Evolutionary conservation across 1,140 invertebrate species (phyloP), one percentile per base, ranked within the genome.

Genomic region (Acyrthosiphon pisum): DNA sequence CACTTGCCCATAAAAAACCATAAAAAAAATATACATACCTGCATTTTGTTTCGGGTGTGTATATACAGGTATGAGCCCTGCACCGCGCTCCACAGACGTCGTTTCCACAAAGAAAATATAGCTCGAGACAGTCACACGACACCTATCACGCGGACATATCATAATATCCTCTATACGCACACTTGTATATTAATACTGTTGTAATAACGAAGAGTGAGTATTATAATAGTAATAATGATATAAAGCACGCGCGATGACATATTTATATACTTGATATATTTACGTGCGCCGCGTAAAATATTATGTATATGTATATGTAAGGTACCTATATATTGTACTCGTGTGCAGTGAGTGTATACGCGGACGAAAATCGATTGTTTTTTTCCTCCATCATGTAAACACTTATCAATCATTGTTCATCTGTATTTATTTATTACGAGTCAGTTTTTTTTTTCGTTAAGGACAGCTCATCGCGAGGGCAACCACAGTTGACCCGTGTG

Each of bases 331-430:
- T 50, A 41, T 41, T 41, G 4, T 60, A 30, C 26, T n/a, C n/a
- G 60, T 76, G 60, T 86, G 6, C 11, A 7, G 83, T 44, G 44
- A 30, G 41, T 86, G 35, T 83, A 22, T 22, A 48, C 44, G 30
- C 3, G 22, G 35, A 76, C 60, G 14, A n/a, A 18, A 91, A 76
- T 76, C 50, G 56, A 50, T 90, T 35, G n/a, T 91, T 68, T 91
- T 56, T 91, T 68, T 56, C 37, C 56, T 53, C 35, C 41, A 41
- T 91, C 56, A 6, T 68, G 53, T 76, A 91, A 91, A 91, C 53
- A 91, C 48, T 91, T 91, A 91, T 91, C 90, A 91, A 91, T 91
- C 90, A 91, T 37, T 37, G 48, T 56, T 87, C 84, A 44, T 87
- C 11, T 18, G 44, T n/a, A n/a, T 48, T 87, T 87, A 87, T 87